Evolutionary conservation across 2,113 vertebrate genomes (phyloP).

Genomic region (Bos javanicus): DNA sequence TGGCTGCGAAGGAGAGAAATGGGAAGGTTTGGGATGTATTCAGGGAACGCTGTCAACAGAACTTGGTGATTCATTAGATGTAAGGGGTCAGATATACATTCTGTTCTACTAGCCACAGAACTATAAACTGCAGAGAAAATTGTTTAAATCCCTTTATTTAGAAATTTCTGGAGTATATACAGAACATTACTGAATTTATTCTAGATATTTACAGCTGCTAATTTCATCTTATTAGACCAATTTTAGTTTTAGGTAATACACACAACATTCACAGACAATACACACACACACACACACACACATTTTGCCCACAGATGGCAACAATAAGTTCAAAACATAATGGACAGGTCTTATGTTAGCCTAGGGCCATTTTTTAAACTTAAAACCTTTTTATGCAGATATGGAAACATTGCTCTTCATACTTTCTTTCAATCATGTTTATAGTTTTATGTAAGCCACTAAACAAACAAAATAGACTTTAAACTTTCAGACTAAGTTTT

Average conservation of each 20-base stretch:
- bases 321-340: neutral
- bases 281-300: neutral
- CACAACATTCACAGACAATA: neutral
- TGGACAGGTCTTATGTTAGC: neutral
- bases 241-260: neutral
- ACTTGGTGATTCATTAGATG: slow-evolving; percentile 28
- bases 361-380: neutral
- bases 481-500: neutral
- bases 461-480: neutral
- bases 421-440: neutral
- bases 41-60: slow-evolving; percentile 16
- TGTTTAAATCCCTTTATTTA: neutral
- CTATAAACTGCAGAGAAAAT: neutral
- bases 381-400: neutral
- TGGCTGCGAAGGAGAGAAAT: neutral
- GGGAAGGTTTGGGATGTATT: slow-evolving; percentile 20
- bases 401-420: neutral
- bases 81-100: slow-evolving; percentile 1
- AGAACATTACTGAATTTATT: slow-evolving; percentile 2
- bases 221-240: neutral
- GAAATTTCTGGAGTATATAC: neutral
- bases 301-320: neutral
- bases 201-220: neutral
- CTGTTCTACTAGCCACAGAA: neutral
- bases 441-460: neutral